Base-by-base conservation (phyloP, 2,113 vertebrate species). In the Alethe castanea region DNA sequence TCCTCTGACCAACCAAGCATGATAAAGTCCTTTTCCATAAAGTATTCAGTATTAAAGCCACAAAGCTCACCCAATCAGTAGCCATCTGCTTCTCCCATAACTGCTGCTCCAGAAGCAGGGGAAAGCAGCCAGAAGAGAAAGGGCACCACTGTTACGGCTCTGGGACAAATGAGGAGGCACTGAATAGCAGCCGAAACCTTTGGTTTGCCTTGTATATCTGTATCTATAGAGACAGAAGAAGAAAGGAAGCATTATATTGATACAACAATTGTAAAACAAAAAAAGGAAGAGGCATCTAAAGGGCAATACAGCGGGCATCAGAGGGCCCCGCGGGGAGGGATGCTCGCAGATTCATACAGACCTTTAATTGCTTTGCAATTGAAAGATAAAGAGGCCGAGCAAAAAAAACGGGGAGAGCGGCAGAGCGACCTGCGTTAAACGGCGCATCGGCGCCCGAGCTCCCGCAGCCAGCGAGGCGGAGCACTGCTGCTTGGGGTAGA, bases 31-130 rank as follows among this genome's bases (percentile, higher is more conserved):
- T 98, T 98, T 98, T 98, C 98, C 98, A 98, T 98, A 98, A 98
- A 98, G 98, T 98, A 98, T 98, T 98, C 98, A 98, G 98, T 95
- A 97, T 98, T 97, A 98, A 97, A 98, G 96, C 97, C 97, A 98
- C 98, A 98, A 98, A 98, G 98, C 98, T 98, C 97, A 96, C 98
- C 98, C 98, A 98, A 98, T 98, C 98, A 98, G 98, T 95, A 97
- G 98, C 98, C 98, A 99, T 99, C 98, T 99, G 98, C 98, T 99
- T 98, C 98, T 96, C 95, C 97, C 95, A 86, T 98, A 98, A 98
- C 98, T 97, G 97, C 97, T 97, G 98, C 96, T 98, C 96, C 95
- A 81, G 96, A 97, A 97, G 97, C 96, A 97, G 95, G 97, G 96
- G 76, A 94, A 92, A 96, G 96, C 95, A 91, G 96, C 95, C 95